Evolutionary conservation across 2,113 vertebrate species (phyloP).

Genomic region (Corythoichthys intestinalis): DNA sequence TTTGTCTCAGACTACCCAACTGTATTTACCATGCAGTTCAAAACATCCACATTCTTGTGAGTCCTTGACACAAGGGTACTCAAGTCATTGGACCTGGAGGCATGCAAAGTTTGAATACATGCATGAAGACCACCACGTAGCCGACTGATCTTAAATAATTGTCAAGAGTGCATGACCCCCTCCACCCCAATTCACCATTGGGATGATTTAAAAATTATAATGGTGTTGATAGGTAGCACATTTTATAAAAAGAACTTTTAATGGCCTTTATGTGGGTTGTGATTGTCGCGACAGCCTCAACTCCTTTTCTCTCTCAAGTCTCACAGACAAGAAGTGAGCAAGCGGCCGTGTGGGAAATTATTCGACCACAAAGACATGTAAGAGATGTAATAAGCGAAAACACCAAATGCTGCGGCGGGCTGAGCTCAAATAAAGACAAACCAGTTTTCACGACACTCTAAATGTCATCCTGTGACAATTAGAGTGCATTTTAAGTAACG

Average conservation of each 20-base stretch:
- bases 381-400: slow-evolving; percentile 38
- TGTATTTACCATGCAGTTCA: too few species aligned
- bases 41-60: too few species aligned
- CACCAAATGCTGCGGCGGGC: slow-evolving; percentile 42
- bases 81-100: too few species aligned
- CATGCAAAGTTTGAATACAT: too few species aligned
- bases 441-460: slow-evolving; percentile 46
- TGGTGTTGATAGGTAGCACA: background rate
- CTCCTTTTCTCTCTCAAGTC: slow-evolving; percentile 13
- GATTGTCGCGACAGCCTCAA: slow-evolving; percentile 33
- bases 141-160: too few species aligned
- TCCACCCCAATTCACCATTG: too few species aligned
- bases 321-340: slow-evolving; percentile 9
- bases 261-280: slow-evolving; percentile 19
- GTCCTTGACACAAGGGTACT: too few species aligned
- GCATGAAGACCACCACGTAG: too few species aligned
- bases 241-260: background rate
- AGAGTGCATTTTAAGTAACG: slow-evolving; percentile 2
- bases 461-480: slow-evolving; percentile 60
- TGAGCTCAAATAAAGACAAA: slow-evolving; percentile 58
- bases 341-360: slow-evolving; percentile 51
- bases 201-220: slow-evolving; percentile 22
- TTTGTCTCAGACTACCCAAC: too few species aligned
- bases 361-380: slow-evolving; percentile 58
- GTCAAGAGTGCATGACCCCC: too few species aligned